These are phyloP conservation scores for Ophion ventricosus DNA, from an alignment of 2,888 invertebrate genomes.

Conservation along the genomic window DNA sequence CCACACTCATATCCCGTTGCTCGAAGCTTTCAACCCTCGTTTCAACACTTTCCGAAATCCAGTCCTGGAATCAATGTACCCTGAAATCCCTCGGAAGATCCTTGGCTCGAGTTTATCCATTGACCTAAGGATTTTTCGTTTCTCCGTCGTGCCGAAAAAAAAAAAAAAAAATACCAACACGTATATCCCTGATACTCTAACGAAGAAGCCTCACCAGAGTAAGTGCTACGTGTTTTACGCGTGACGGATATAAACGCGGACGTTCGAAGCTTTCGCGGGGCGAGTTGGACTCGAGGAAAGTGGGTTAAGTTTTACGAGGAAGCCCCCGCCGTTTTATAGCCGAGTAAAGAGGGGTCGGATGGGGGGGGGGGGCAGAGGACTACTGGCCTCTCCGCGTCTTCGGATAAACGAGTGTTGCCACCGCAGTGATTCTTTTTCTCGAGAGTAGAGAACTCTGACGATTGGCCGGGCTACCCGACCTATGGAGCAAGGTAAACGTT, in stretches of 20 bases:
- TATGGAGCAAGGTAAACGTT: slow-evolving; percentile 38
- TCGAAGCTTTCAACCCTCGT: too few relatives aligned
- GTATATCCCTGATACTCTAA: neutral
- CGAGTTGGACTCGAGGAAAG: slow-evolving; percentile 51
- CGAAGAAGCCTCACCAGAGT: neutral
- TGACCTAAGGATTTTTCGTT: neutral
- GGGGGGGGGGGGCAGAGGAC: too few relatives aligned
- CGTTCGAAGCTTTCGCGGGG: slow-evolving; percentile 28
- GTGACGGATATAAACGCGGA: neutral
- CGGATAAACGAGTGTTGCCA: neutral
- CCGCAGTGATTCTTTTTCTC: slow-evolving; percentile 58
- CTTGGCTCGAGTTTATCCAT: neutral
- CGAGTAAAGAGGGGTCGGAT: too few relatives aligned
- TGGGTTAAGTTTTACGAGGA: slow-evolving; percentile 66
- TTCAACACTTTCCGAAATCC: too few relatives aligned
- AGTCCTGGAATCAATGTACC: too few relatives aligned
- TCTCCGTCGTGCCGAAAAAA: neutral
- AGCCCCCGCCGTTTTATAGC: slow-evolving; percentile 59
- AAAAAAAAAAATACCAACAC: neutral
- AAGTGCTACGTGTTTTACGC: neutral
- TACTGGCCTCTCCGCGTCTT: neutral
- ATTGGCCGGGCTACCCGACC: slow-evolving; percentile 20
- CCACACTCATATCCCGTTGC: too few relatives aligned
- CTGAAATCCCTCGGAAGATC: neutral
- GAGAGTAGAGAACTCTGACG: slow-evolving; percentile 48